Evolutionary conservation across 2,113 vertebrate species (phyloP).

Genomic region (Xyrauchen texanus): DNA sequence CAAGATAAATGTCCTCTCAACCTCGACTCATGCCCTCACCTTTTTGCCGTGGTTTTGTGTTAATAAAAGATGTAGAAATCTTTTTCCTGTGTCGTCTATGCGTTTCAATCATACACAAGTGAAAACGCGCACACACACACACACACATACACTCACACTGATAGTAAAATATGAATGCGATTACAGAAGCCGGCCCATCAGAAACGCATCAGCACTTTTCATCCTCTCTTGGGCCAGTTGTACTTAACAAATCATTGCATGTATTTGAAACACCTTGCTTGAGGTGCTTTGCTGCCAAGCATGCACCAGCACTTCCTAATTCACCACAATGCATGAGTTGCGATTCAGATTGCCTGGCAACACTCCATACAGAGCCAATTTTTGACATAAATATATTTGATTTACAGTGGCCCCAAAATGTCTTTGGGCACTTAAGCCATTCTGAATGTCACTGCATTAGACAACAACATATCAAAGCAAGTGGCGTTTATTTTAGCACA

Average conservation of each 20-base stretch:
- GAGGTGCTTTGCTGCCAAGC: conserved; percentile 28
- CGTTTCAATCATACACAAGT: conserved; percentile 32
- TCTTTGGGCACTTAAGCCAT: neutral
- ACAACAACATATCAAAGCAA: too few relatives aligned
- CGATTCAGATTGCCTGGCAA: conserved; percentile 12
- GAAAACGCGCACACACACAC: too few relatives aligned
- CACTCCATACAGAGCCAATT: conserved; percentile 10
- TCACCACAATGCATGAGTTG: conserved; percentile 10
- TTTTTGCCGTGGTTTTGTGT: conserved; percentile 56
- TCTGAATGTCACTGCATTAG: neutral
- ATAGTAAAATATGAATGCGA: conserved; percentile 45
- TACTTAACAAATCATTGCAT: conserved; percentile 46
- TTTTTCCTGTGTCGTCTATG: conserved; percentile 62
- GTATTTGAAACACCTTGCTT: conserved; percentile 38
- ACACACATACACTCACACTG: neutral
- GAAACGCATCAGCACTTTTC: conserved; percentile 49
- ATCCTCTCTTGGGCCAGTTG: conserved; percentile 3
- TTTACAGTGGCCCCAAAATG: neutral
- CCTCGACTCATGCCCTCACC: neutral
- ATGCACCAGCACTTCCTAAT: neutral
- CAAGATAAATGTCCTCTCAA: neutral
- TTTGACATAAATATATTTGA: conserved; percentile 10
- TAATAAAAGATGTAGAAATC: conserved; percentile 75
- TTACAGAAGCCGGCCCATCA: conserved; percentile 41
- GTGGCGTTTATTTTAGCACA: too few relatives aligned